phyloP scores from a whole-genome alignment of 2,888 invertebrate genomes.

The Oscheius sp. region DNA sequence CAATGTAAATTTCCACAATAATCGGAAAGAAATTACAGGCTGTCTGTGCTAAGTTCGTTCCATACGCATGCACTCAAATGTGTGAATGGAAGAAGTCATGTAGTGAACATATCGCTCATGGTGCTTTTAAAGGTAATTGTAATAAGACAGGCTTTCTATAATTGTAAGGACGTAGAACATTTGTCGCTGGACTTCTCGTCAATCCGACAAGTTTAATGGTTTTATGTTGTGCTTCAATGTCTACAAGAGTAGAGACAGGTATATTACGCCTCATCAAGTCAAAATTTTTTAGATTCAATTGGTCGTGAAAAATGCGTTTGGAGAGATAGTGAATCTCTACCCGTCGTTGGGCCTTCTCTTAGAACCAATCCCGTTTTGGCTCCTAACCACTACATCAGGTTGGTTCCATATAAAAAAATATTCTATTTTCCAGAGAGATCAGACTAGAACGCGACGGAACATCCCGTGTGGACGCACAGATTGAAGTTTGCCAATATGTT shows the following conservation, averaged over 20 bases:
- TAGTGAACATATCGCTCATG: slow-evolving; percentile 50
- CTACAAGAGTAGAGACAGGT: slow-evolving; percentile 62
- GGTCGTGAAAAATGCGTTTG: slow-evolving; percentile 57
- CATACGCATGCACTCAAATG: slow-evolving; percentile 59
- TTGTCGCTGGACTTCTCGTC: slow-evolving; percentile 66
- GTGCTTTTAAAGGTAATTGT: slow-evolving; percentile 63
- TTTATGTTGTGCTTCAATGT: slow-evolving; percentile 66
- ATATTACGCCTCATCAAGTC: not conserved
- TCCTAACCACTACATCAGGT: slow-evolving; percentile 59
- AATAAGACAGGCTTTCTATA: no score
- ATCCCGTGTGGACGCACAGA: slow-evolving; percentile 49
- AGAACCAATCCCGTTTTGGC: slow-evolving; percentile 58
- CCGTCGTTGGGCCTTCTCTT: slow-evolving; percentile 56
- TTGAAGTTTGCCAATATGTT: slow-evolving; percentile 59
- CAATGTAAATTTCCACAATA: slow-evolving; percentile 61
- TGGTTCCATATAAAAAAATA: not conserved
- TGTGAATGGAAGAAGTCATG: slow-evolving; percentile 66
- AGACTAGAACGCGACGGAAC: slow-evolving; percentile 53
- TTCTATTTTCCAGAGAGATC: slow-evolving; percentile 38
- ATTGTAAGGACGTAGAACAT: slow-evolving; percentile 66
- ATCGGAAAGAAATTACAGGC: no score
- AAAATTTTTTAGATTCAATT: slow-evolving; percentile 36
- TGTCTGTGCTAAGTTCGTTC: slow-evolving; percentile 65
- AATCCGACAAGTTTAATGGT: slow-evolving; percentile 62
- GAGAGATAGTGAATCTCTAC: slow-evolving; percentile 56